phyloP scores from a whole-genome alignment of 2,888 invertebrate species.

The Microctonus hyperodae region DNA sequence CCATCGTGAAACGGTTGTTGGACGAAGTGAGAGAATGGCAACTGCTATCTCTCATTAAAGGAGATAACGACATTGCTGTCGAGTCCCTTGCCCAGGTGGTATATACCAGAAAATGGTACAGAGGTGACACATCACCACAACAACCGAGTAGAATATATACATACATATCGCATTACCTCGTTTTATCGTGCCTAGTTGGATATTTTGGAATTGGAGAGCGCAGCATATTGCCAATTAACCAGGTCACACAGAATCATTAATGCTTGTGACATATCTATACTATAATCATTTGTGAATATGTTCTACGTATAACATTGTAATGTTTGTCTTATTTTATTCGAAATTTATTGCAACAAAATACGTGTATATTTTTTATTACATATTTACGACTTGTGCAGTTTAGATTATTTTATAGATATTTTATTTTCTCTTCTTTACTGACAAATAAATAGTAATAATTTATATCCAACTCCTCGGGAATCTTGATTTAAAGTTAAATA shows the following conservation, averaged over 20 bases:
- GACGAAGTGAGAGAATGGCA: conserved; percentile 23
- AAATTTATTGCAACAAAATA: too few species aligned
- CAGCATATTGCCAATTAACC: neutral
- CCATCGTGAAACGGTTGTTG: neutral
- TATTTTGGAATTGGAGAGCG: neutral
- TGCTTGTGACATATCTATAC: neutral
- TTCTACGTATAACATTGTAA: neutral
- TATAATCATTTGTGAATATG: neutral
- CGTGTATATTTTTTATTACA: neutral
- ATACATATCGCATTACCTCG: neutral
- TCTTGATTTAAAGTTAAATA: conserved; percentile 4
- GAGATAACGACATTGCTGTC: conserved; percentile 28
- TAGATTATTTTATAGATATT: neutral
- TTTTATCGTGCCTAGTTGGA: conserved; percentile 6
- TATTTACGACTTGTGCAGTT: neutral
- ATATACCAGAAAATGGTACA: conserved; percentile 13
- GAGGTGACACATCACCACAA: conserved; percentile 9
- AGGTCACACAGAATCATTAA: neutral
- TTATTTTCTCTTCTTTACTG: neutral
- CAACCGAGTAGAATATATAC: neutral
- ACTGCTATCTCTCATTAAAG: conserved; percentile 31
- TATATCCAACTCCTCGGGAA: neutral
- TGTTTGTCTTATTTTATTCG: too few species aligned
- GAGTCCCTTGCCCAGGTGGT: neutral
- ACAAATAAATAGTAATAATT: neutral